Evolutionary conservation across 1,140 invertebrate species (phyloP), one percentile per base, ranked within the genome.

Genomic region (Leucophenga varia): DNA sequence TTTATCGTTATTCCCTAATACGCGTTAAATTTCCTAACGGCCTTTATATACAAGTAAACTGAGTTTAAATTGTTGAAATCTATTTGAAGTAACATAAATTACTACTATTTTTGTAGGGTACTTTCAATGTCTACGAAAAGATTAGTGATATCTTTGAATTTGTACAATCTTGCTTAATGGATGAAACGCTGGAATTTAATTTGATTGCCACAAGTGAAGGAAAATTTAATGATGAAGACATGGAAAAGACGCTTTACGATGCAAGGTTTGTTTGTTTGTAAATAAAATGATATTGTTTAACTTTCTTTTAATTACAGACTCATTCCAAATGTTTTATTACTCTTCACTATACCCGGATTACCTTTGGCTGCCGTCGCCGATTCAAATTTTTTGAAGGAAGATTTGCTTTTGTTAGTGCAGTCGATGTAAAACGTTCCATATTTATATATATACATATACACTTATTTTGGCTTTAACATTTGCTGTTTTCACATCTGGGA

Each of bases 21-120:
- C 76, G 93, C 54, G 81, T 96, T 46, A 81, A 88, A 39, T 93
- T 96, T 75, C 93, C 93, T 0, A 90, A 96, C 79, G 87, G 87
- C 7, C 81, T 91, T 47, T 81, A 89, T 44, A 75, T 94, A 38
- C 91, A 90, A 77, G 88, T 89, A 72, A 64, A 61, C 54, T 40
- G 31, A 19, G 6, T 3, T 2, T 5, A 14, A 19, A 20, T 22
- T 57, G 43, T 38, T 20, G 17, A 2, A 44, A 49, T 47, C 2
- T 6, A 34, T n/a, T 18, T 17, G n/a, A n/a, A n/a, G n/a, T n/a
- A n/a, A n/a, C n/a, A n/a, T 19, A 18, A 30, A 45, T 39, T 41
- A 1, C 18, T 52, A 38, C 14, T 18, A 2, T 1, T 7, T 39
- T 28, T 42, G 5, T 25, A 91, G 85, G 90, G 90, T 7, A 93